Evolutionary conservation across 2,888 invertebrate genomes (phyloP), one percentile per base, ranked within the genome.

Genomic region (Anthophora plumipes): DNA sequence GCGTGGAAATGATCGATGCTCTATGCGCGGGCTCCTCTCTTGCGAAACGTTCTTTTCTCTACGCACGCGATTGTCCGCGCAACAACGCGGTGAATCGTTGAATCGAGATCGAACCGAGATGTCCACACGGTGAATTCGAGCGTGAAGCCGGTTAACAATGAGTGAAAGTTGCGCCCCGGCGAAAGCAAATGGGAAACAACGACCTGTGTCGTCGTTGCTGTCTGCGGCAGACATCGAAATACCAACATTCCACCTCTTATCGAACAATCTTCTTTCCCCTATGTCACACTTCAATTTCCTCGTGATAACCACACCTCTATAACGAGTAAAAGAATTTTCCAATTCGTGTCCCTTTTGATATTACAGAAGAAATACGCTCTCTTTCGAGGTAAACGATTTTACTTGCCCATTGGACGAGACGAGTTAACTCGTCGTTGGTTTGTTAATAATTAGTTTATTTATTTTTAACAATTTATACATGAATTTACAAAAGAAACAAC

Each of bases 151-250:
- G 70, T 71, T 22, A 86, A 86, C 85, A 86, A 86, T 86, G 84
- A 86, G 85, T 72, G 85, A 86, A 86, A 86, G 85, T 86, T 54
- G 31, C 55, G 69, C 71, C 48, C 59, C 2, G 60, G 75, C 74
- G 85, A 86, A 86, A 86, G 85, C 86, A 86, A 86, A 84, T 80
- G 77, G 78, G 82, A 79, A 77, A 79, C 82, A 75, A 80, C 43
- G 74, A 22, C 59, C 48, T 52, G n/a, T n/a, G n/a, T n/a, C 64
- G 74, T 74, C 67, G 48, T 64, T 25, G 57, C 12, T 60, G 52
- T 54, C 43, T 57, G 46, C 59, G n/a, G n/a, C n/a, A n/a, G n/a
- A 9, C 77, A 46, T 52, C 52, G n/a, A 60, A 61, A 25, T 14
- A 52, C 25, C 50, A 17, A 66, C 52, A 20, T 20, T 61, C 25